These are phyloP conservation scores for Plutomurus gul DNA, from an alignment of 1,140 invertebrate species.

Conservation along the genomic window DNA sequence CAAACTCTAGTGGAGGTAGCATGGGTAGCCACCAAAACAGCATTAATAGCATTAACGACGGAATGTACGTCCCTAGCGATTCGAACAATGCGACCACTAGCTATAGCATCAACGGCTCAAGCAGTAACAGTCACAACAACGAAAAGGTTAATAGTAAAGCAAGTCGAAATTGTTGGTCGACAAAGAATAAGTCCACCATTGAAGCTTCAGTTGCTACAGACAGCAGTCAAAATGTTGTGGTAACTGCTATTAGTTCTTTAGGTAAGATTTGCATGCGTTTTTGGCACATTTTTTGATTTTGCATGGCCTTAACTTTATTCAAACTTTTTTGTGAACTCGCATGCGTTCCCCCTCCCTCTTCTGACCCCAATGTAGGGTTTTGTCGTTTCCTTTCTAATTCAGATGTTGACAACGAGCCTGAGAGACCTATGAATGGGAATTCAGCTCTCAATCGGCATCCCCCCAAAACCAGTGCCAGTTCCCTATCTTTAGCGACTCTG, in stretches of 20 bases:
- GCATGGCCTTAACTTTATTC: not conserved
- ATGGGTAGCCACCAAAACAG: conserved; percentile 48
- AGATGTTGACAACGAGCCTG: conserved; percentile 32
- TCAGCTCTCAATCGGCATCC: not conserved
- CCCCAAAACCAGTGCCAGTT: conserved; percentile 54
- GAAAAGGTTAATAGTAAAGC: not conserved
- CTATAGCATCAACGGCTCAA: not conserved
- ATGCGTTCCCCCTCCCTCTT: not conserved
- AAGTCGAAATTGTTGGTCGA: conserved; percentile 47
- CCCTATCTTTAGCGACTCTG: conserved; percentile 51
- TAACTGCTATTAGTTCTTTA: conserved; percentile 47
- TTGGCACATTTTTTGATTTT: not conserved
- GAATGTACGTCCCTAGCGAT: not conserved
- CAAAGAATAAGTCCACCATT: conserved; percentile 35
- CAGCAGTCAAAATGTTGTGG: conserved; percentile 51
- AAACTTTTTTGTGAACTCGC: not conserved
- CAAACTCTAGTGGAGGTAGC: conserved; percentile 28
- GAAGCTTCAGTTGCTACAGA: conserved; percentile 48
- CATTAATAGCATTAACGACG: conserved; percentile 41
- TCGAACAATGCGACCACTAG: not conserved
- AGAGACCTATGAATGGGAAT: not conserved
- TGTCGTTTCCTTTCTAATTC: conserved; percentile 24
- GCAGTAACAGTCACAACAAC: not conserved
- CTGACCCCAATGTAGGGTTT: not conserved
- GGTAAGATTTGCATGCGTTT: conserved; percentile 3